Evolutionary conservation across 1,140 invertebrate genomes (phyloP).

Genomic region (Nixonia krombeini): DNA sequence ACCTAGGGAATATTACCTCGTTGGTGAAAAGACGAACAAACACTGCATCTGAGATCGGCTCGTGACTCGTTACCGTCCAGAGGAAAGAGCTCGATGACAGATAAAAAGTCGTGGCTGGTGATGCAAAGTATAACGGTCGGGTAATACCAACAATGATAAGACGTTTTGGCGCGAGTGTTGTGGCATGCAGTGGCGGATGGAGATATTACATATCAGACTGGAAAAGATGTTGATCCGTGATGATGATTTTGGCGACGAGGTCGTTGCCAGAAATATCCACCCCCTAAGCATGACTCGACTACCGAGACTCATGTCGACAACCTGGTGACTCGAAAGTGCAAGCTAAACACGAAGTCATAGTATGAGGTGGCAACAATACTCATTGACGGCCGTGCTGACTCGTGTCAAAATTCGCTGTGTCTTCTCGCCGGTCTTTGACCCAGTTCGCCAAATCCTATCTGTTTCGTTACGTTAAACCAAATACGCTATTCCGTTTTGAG

Average conservation of each 20-base stretch:
- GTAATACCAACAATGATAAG: too few relatives aligned
- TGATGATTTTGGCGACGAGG: conserved; percentile 22
- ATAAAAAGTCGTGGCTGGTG: too few relatives aligned
- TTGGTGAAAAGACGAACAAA: too few relatives aligned
- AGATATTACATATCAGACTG: too few relatives aligned
- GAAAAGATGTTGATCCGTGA: not conserved
- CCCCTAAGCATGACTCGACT: conserved; percentile 67
- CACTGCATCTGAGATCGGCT: too few relatives aligned
- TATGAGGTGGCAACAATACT: conserved; percentile 67
- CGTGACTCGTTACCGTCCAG: too few relatives aligned
- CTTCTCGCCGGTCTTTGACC: conserved; percentile 38
- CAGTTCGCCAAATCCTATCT: conserved; percentile 27
- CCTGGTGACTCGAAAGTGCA: conserved; percentile 63
- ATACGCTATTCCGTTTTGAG: too few relatives aligned
- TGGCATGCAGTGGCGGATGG: too few relatives aligned
- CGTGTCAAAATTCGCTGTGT: conserved; percentile 50
- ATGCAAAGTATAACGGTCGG: too few relatives aligned
- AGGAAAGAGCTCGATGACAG: too few relatives aligned
- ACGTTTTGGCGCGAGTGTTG: too few relatives aligned
- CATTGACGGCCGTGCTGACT: conserved; percentile 65
- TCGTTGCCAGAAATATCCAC: conserved; percentile 53
- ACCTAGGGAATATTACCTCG: conserved; percentile 2
- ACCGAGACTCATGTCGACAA: conserved; percentile 47
- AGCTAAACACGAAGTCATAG: conserved; percentile 65
- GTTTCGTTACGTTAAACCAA: too few relatives aligned